Base-by-base conservation (phyloP, 2,113 vertebrate genomes). In the Pristiophorus japonicus region DNA sequence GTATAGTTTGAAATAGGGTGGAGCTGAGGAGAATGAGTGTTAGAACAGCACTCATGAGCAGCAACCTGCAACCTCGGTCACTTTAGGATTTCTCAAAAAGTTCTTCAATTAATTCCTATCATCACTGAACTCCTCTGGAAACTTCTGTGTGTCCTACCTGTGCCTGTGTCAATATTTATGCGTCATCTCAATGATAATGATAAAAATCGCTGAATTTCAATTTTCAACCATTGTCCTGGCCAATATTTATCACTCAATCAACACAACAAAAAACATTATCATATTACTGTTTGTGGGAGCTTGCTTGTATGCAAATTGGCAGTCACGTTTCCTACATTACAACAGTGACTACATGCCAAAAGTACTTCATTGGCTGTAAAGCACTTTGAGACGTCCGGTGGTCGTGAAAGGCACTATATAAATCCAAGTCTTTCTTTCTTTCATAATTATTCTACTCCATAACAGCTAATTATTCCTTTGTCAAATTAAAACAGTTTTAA, bases 181-280 rank as follows among this genome's bases (percentile, higher is more conserved):
- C 38, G 42, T 30, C 92, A 66, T 24, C 65, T 70, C n/a, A 66
- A 10, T 65, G n/a, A 38, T 66, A 65, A 11, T 24, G 22, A 51
- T 94, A 94, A 94, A 8, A 8, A 67, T 94, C 38, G 18, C 38
- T 94, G 62, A 22, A 67, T 94, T 94, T 94, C 62, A 66, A 90
- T 90, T 59, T 90, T 59, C 63, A 94, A 45, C 63, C 22, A n/a
- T n/a, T n/a, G n/a, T n/a, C n/a, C n/a, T n/a, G n/a, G n/a, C n/a
- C n/a, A n/a, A n/a, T n/a, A n/a, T n/a, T n/a, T n/a, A n/a, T n/a
- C n/a, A n/a, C n/a, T n/a, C n/a, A n/a, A n/a, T n/a, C n/a, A n/a
- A n/a, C n/a, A n/a, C n/a, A n/a, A n/a, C n/a, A n/a, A n/a, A n/a
- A n/a, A n/a, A n/a, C n/a, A n/a, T n/a, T n/a, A n/a, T n/a, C n/a